Evolutionary conservation across 2,113 vertebrate genomes (phyloP), one percentile per base, ranked within the genome.

Genomic region (Gasterosteus nipponicus): DNA sequence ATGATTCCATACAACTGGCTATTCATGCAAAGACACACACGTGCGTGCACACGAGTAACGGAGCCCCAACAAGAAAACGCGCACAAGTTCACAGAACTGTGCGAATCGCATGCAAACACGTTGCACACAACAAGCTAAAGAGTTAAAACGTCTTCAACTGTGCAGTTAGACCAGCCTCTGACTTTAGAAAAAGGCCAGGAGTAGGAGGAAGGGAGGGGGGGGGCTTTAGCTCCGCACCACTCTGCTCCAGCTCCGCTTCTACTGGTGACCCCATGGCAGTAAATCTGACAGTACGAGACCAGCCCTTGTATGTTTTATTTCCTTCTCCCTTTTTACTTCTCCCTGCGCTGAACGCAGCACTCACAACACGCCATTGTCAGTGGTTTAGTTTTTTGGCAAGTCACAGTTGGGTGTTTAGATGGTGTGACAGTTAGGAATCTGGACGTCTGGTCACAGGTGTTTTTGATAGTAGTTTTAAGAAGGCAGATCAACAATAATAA

Each of bases 171-270:
- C 29, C 8, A 4, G 29, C 62, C 22, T 39, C 14, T 33, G 61
- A 31, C 29, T 46, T 18, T 33, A n/a, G 1, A 74, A 56, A 26
- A 49, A 64, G 81, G 81, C 59, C 77, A 67, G 41, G 66, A 63
- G 58, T 19, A 49, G 47, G 47, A 19, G 44, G 15, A 42, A 46
- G 65, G 73, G 57, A 38, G 62, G 54, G 78, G 70, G 80, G 83
- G 73, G 59, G 87, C 35, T 38, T 38, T 6, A 74, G 59, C 67
- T 86, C 81, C 84, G 90, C 87, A 88, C 85, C 86, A 88, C 87
- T 86, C 88, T 70, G 83, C 85, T 88, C 89, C 84, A 85, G 85
- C 88, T 85, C 89, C 80, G 74, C 82, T 83, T 85, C 69, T 80
- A 87, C 82, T 35, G 54, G 67, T 86, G 86, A 91, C 83, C 88